phyloP scores from a whole-genome alignment of 2,797 vertebrate genomes.

The Rhinichthys osculus region DNA sequence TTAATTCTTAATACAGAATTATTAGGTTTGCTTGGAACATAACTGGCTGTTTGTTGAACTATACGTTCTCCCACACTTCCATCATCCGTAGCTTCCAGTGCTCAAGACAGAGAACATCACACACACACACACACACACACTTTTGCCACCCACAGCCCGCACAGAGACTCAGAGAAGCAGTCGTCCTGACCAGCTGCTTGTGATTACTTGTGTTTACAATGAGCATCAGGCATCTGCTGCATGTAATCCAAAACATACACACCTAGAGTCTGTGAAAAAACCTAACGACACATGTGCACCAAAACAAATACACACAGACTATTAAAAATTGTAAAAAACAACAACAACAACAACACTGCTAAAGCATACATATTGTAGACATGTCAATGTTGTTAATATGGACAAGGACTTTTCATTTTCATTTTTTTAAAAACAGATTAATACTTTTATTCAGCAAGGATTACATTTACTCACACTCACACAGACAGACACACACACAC shows the following conservation, averaged over 20 bases:
- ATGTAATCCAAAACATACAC: slow-evolving; percentile 48
- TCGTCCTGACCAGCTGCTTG: slow-evolving; percentile 48
- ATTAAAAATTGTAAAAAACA: neutral
- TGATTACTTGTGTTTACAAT: slow-evolving; percentile 61
- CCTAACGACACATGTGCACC: slow-evolving; percentile 19
- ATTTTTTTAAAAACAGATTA: neutral
- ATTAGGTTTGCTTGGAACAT: neutral
- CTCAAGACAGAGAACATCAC: too few relatives aligned
- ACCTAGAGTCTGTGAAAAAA: slow-evolving; percentile 32
- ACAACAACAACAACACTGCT: too few relatives aligned
- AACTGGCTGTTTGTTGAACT: slow-evolving; percentile 2
- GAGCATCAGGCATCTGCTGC: slow-evolving; percentile 51
- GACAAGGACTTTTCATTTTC: too few relatives aligned
- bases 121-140: too few relatives aligned
- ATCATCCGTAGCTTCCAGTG: too few relatives aligned
- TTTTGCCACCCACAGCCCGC: slow-evolving; percentile 46
- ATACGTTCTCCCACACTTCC: neutral
- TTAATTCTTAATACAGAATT: neutral
- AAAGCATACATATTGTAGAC: neutral
- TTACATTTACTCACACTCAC: too few relatives aligned
- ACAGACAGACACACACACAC: too few relatives aligned
- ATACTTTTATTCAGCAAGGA: neutral
- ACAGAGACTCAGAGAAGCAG: slow-evolving; percentile 24
- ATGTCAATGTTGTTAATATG: neutral
- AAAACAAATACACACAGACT: slow-evolving; percentile 19